Percentiles rank a stretch among this genome's conserved stretches.
Evolutionary conservation across 2,113 vertebrate species (phyloP).

Genomic region (Myrmophylax atrothorax): DNA sequence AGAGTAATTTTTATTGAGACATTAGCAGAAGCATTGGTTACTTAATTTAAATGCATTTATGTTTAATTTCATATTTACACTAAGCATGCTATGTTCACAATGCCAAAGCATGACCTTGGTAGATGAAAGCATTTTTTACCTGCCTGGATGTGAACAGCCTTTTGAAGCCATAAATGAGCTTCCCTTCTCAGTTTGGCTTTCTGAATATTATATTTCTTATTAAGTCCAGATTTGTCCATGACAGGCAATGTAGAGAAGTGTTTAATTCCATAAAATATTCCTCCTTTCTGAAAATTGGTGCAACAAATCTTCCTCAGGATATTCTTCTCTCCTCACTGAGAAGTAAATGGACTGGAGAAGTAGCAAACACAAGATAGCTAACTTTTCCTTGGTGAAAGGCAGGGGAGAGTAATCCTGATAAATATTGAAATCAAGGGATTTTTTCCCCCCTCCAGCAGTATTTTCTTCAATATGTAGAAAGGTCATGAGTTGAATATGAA

Average conservation of each 20-base stretch:
- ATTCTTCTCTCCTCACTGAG: not conserved
- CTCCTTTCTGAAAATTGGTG: not conserved
- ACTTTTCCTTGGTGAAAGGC: not conserved
- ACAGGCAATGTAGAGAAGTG: not conserved
- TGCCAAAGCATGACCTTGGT: not conserved
- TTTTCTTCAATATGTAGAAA: not conserved
- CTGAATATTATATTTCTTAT: not conserved
- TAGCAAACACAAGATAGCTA: not conserved
- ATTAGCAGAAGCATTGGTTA: not conserved
- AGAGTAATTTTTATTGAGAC: not conserved
- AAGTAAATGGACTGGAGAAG: not conserved
- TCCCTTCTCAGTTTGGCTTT: not conserved
- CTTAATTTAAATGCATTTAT: not conserved
- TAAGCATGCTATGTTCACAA: not conserved
- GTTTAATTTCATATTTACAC: not conserved
- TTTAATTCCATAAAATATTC: not conserved
- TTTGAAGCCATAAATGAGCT: not conserved
- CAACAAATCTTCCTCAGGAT: not conserved
- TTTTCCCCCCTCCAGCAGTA: not conserved
- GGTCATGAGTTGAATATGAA: not conserved
- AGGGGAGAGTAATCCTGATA: not conserved
- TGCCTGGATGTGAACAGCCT: not conserved
- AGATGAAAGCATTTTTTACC: not conserved
- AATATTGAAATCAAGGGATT: accelerated
- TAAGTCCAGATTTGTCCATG: not conserved